Evolutionary conservation across 92 coral and sea anemone species (phyloP), one percentile per base, ranked within the genome.

Genomic region (Galaxea fascicularis): DNA sequence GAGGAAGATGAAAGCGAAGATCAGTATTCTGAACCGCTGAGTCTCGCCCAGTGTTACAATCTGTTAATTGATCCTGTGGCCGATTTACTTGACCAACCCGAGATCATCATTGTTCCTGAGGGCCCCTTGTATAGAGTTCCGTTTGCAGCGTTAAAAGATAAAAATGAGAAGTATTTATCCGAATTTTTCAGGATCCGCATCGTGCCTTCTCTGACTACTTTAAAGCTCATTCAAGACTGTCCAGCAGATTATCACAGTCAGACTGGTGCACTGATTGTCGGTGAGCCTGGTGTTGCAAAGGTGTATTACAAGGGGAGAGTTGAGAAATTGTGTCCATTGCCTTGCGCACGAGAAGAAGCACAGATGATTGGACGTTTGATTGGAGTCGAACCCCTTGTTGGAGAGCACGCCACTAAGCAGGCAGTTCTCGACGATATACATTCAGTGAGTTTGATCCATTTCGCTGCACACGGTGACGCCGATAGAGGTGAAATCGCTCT

Each of bases 401-500:
- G 70, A 49, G 56, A 49, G 56, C 15, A 49, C 15, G 56, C 56
- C 7, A 49, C 56, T 10, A 49, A 3, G 56, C 11, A 49, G 13
- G 56, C 11, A 15, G 56, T 49, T 49, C 17, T 49, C 11, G 13
- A 10, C 2, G 17, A n/a, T 10, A 64, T 64, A 24, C 29, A 18
- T 11, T 24, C 70, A 24, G 70, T 29, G 39, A 64, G 39, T 64
- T 16, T 64, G 21, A 15, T 64, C 16, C 70, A 64, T 29, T 24
- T 64, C n/a, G 70, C 70, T 24, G 70, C 70, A 11, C 70, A 64
- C n/a, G 70, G 70, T 29, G 21, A 64, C 21, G 39, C 39, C 13
- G 70, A 64, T 10, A 64, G 70, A 64, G 70, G 70, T 5, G 70
- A 64, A 29, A 64, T 64, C 13, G 28, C 39, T 24, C 70, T 64